These are phyloP conservation scores for Chloromyia formosa DNA, from an alignment of 2,888 invertebrate species.

Conservation along the genomic window DNA sequence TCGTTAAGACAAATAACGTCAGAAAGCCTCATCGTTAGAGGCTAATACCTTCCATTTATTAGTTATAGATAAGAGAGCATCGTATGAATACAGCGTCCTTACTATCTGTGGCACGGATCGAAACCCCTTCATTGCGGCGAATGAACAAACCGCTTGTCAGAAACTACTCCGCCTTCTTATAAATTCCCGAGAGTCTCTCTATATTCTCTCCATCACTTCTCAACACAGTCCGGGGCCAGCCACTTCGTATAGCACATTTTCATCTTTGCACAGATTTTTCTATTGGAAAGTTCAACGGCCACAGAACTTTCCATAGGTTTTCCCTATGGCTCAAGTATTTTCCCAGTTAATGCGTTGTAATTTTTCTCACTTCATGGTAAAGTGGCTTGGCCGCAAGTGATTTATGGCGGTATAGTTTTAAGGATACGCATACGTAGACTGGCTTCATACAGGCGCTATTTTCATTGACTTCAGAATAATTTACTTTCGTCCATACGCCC, in stretches of 20 bases:
- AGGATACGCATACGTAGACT: background rate
- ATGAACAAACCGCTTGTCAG: background rate
- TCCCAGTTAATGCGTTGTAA: slow-evolving; percentile 37
- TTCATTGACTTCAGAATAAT: slow-evolving; percentile 9
- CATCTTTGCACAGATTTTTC: slow-evolving; percentile 23
- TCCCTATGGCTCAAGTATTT: slow-evolving; percentile 18
- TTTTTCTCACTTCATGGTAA: slow-evolving; percentile 39
- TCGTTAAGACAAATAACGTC: slow-evolving; percentile 49
- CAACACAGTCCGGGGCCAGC: background rate
- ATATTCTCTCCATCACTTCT: slow-evolving; percentile 4
- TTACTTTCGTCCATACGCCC: background rate
- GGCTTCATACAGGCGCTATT: background rate
- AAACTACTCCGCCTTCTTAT: background rate
- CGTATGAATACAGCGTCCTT: background rate
- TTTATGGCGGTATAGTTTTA: slow-evolving; percentile 39
- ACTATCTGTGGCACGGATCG: background rate
- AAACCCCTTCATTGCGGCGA: background rate
- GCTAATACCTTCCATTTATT: slow-evolving; percentile 48
- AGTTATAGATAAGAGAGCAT: slow-evolving; percentile 45
- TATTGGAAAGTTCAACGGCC: slow-evolving; percentile 26
- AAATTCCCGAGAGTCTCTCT: background rate
- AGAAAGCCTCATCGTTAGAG: slow-evolving; percentile 46
- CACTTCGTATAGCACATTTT: background rate
- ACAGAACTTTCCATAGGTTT: slow-evolving; percentile 12
- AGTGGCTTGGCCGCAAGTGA: slow-evolving; percentile 29